phyloP scores from a whole-genome alignment of 1,140 invertebrate genomes.

The Kradibia gibbosae region DNA sequence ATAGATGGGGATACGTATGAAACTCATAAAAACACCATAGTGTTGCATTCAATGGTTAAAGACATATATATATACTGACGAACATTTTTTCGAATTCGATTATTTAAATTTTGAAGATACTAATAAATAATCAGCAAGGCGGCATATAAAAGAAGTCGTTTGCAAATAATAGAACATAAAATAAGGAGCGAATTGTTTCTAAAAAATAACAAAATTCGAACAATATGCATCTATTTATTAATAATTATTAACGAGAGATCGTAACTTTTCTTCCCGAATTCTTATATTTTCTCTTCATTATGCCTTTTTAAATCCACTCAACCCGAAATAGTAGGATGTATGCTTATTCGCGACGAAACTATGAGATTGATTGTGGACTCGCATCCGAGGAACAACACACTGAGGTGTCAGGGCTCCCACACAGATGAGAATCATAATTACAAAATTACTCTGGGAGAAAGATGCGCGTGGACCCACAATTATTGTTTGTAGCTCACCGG shows the following conservation, averaged over 20 bases:
- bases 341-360: background rate
- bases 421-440: slow-evolving; percentile 51
- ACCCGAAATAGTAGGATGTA: background rate
- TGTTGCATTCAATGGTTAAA: no score
- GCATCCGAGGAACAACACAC: background rate
- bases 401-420: slow-evolving; percentile 37
- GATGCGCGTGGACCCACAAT: slow-evolving; percentile 4
- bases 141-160: background rate
- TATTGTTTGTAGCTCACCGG: slow-evolving; percentile 21
- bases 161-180: background rate
- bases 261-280: slow-evolving; percentile 11
- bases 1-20: no score
- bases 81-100: no score
- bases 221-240: slow-evolving; percentile 33
- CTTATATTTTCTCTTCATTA: background rate
- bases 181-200: no score
- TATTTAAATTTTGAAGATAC: no score
- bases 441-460: slow-evolving; percentile 46
- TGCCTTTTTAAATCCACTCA: background rate
- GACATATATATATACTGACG: no score
- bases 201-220: slow-evolving; percentile 34
- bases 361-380: background rate
- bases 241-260: slow-evolving; percentile 38
- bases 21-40: no score
- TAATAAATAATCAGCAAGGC: no score